These are phyloP conservation scores for Cliona cf. orientalis DNA, from an alignment of 37 sponge, comb jelly and placozoan species.

Conservation along the genomic window DNA sequence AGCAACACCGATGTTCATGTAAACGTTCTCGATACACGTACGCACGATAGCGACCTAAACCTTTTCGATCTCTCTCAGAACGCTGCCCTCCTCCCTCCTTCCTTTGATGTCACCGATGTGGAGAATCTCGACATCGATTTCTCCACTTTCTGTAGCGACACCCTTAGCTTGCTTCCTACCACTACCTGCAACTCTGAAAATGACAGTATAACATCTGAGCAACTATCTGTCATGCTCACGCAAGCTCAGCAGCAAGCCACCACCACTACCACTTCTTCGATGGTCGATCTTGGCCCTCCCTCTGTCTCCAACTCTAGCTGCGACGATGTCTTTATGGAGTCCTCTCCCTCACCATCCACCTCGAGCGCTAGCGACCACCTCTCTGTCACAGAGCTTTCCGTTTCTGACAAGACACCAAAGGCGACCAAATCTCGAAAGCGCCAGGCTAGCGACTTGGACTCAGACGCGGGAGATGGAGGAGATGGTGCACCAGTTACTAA, in stretches of 20 bases:
- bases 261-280: neutral
- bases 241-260: neutral
- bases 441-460: too few species aligned
- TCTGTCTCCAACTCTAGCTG: neutral
- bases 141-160: neutral
- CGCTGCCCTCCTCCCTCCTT: neutral
- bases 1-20: neutral
- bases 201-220: neutral
- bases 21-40: neutral
- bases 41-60: neutral
- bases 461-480: too few species aligned
- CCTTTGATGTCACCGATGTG: neutral
- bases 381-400: too few species aligned
- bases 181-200: neutral
- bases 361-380: neutral
- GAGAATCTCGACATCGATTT: neutral
- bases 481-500: neutral
- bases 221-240: neutral
- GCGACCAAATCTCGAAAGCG: too few species aligned
- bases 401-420: too few species aligned
- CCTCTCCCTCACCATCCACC: neutral
- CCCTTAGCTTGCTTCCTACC: neutral
- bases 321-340: neutral
- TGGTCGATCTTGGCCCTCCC: neutral
- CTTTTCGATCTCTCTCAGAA: constrained; percentile 26